Base-by-base conservation (phyloP, 1,140 invertebrate genomes). In the Orius insidiosus region DNA sequence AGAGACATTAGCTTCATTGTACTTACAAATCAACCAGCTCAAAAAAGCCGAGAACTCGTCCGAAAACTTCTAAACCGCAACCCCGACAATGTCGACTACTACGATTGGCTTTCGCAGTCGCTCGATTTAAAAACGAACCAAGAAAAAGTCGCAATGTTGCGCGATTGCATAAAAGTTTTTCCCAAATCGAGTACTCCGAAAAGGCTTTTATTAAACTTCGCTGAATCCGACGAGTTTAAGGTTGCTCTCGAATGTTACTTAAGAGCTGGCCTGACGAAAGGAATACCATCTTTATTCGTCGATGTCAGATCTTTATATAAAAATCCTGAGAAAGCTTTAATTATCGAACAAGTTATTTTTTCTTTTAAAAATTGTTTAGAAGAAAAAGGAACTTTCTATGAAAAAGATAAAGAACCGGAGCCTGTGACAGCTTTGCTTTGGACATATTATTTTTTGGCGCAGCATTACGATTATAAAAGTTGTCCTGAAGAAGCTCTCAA, bases 251-350 rank as follows among this genome's bases (percentile, higher is more conserved):
- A 73, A 51, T 54, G 61, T 14, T 79, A 75, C 58, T 58, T 82
- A 44, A 64, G 65, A 54, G 61, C 59, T 64, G 81, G 85, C 18
- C 70, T 98, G 48, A 80, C 87, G 52, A 98, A 98, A 76, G 95
- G 95, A 53, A 84, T 98, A 34, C 94, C 94, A 24, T 90, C 94
- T 7, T 68, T 98, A 24, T 98, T 98, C 68, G 86, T 94, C 9
- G 89, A 92, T 64, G 65, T 99, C 30, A 79, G 85, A 58, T 80
- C 82, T 6, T 66, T 98, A 46, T 98, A 98, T 62, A 70, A 65
- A 40, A 76, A 88, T 58, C 63, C 75, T 49, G 70, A 69, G 31
- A 97, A 96, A 67, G 82, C 85, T 24, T 70, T 74, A 43, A 75
- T 76, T 39, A 85, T 98, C 63, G 80, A 96, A 62, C 72, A 79